These are phyloP conservation scores for Nesidiocoris tenuis DNA, from an alignment of 2,888 invertebrate species.

Conservation along the genomic window DNA sequence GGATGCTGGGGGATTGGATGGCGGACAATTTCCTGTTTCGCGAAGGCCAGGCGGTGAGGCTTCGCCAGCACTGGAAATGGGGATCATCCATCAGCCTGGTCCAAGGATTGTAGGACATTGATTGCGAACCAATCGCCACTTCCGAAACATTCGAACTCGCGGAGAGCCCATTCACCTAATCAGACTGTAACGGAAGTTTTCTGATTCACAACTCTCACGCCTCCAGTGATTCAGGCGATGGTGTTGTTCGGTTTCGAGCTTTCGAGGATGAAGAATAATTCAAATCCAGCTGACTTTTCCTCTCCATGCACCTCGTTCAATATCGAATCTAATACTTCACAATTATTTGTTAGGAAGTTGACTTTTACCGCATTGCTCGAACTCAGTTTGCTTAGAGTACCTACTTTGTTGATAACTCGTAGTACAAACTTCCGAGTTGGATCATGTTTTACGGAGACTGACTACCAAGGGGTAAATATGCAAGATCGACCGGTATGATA, in stretches of 20 bases:
- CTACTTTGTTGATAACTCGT: too few relatives aligned
- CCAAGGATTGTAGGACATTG: slow-evolving; percentile 17
- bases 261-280: too few relatives aligned
- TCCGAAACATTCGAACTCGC: slow-evolving; percentile 26
- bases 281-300: too few relatives aligned
- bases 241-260: background rate
- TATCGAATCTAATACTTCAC: too few relatives aligned
- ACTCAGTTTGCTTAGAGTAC: too few relatives aligned
- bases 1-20: background rate
- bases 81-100: slow-evolving; percentile 25
- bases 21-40: slow-evolving; percentile 26
- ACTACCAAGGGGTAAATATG: too few relatives aligned
- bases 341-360: too few relatives aligned
- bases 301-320: too few relatives aligned
- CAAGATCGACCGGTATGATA: too few relatives aligned
- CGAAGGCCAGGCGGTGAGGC: background rate
- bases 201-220: slow-evolving; percentile 8
- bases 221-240: background rate
- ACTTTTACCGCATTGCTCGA: too few relatives aligned
- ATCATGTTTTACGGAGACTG: too few relatives aligned
- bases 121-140: slow-evolving; percentile 33
- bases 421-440: too few relatives aligned
- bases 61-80: slow-evolving; percentile 19
- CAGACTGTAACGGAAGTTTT: slow-evolving; percentile 17
- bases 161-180: slow-evolving; percentile 16